Evolutionary conservation across 2,797 vertebrate species (phyloP), one percentile per base, ranked within the genome.

Genomic region (Lacerta agilis): DNA sequence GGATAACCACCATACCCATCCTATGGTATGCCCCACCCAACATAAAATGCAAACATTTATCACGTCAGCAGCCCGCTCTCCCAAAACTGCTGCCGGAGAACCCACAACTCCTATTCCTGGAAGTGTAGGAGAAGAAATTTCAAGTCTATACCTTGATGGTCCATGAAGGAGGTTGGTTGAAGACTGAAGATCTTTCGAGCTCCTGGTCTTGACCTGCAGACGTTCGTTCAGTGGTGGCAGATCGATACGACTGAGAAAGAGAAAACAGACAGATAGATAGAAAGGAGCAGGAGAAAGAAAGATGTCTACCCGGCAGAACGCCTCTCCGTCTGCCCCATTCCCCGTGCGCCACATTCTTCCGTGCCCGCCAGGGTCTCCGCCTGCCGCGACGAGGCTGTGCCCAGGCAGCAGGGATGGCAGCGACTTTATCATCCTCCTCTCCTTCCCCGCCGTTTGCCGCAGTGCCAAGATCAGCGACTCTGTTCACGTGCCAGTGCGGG

Each of bases 391-490:
- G 45, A 85, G 41, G 78, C 71, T 66, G 58, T 85, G 82, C 78
- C 78, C 18, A 17, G 78, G 33, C 38, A 38, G 58, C 76, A 29
- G 49, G 3, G 10, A 73, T 85, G 77, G 67, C 76, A 88, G 27
- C n/a, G 64, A 55, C 79, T 29, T 73, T 33, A 36, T 82, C 23
- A 20, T 20, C n/a, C 45, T 82, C 55, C 78, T 80, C 82, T 85
- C 13, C 87, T 85, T 64, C 79, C 4, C 71, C 58, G 38, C 55
- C 20, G 79, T 82, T 89, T 89, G 88, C 78, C 8, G 58, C 86
- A 81, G 71, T 27, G 78, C 78, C 78, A 76, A 86, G 41, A 80
- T 86, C 88, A 86, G 78, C 18, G n/a, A 86, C 84, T 89, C 88
- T 41, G 5, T 85, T 86, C 88, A 82, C 78, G 88, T 82, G 83